These are phyloP conservation scores for Nesogale talazaci DNA, from an alignment of 2,113 vertebrate species.

Conservation along the genomic window DNA sequence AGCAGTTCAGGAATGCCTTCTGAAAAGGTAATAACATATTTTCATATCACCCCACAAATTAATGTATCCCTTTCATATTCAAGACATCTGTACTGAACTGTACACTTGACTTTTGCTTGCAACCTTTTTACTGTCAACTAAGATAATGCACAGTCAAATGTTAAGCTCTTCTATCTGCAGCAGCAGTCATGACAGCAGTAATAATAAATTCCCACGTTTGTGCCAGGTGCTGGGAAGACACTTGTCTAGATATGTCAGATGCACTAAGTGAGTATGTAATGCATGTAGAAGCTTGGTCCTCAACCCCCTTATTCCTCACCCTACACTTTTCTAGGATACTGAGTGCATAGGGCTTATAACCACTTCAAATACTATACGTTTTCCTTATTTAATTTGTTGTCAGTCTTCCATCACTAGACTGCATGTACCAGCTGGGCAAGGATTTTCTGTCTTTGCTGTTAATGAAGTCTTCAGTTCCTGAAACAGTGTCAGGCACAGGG, in stretches of 20 bases:
- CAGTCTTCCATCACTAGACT: not conserved
- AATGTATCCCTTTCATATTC: not conserved
- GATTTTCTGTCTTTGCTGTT: not conserved
- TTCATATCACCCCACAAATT: not conserved
- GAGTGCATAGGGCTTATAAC: not conserved
- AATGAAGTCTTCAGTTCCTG: not conserved
- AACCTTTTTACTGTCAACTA: slow-evolving; percentile 6
- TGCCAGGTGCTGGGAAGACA: not conserved
- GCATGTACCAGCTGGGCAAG: not conserved
- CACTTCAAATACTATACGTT: not conserved
- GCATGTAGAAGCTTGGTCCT: too few species aligned
- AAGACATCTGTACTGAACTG: not conserved
- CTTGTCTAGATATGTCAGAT: not conserved
- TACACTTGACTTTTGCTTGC: not conserved
- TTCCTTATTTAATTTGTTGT: not conserved
- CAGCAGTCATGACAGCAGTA: not conserved
- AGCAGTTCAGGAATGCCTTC: not conserved
- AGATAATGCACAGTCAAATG: not conserved
- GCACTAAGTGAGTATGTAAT: not conserved
- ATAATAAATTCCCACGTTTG: not conserved
- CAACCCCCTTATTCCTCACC: not conserved
- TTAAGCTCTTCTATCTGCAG: not conserved
- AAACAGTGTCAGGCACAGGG: not conserved
- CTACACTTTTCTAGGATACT: not conserved
- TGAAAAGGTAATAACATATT: not conserved